These are phyloP conservation scores for Drosophila ohnishii DNA, from an alignment of 1,140 invertebrate genomes.

Conservation along the genomic window DNA sequence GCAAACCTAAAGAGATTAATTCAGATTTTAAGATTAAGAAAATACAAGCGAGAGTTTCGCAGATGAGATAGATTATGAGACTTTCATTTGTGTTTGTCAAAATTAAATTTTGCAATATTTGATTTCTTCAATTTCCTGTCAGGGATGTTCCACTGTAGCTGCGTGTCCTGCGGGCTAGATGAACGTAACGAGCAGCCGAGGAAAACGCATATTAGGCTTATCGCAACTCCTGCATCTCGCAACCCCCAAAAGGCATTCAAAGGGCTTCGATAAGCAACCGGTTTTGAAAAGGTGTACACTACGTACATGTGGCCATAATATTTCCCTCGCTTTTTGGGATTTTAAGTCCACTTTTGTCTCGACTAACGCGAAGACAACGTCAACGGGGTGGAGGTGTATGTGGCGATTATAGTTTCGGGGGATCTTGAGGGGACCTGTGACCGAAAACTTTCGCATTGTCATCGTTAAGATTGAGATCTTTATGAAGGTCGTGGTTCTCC, in stretches of 20 bases:
- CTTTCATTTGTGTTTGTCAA: background rate
- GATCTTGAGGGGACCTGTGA: slow-evolving; percentile 47
- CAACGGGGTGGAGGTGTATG: background rate
- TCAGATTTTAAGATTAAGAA: background rate
- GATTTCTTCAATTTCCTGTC: accelerated
- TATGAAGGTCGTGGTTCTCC: slow-evolving; percentile 70
- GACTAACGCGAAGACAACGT: slow-evolving; percentile 70
- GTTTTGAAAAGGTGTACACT: slow-evolving; percentile 35
- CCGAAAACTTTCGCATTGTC: slow-evolving; percentile 73
- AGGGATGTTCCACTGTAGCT: slow-evolving; percentile 17
- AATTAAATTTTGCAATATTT: background rate
- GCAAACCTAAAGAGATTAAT: background rate
- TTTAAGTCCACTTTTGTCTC: slow-evolving; percentile 63
- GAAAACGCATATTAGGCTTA: slow-evolving; percentile 76
- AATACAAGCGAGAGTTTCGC: background rate
- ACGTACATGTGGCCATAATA: slow-evolving; percentile 14
- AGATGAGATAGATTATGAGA: background rate
- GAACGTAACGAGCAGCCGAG: slow-evolving; percentile 70
- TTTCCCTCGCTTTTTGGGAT: slow-evolving; percentile 55
- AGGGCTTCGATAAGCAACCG: slow-evolving; percentile 70
- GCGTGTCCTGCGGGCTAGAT: slow-evolving; percentile 15
- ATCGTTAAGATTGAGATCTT: slow-evolving; percentile 81
- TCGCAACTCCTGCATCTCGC: slow-evolving; percentile 68
- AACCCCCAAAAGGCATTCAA: slow-evolving; percentile 60
- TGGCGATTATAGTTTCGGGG: slow-evolving; percentile 15